phyloP scores from a whole-genome alignment of 1,140 invertebrate genomes.

The Diachasma alloeum region DNA sequence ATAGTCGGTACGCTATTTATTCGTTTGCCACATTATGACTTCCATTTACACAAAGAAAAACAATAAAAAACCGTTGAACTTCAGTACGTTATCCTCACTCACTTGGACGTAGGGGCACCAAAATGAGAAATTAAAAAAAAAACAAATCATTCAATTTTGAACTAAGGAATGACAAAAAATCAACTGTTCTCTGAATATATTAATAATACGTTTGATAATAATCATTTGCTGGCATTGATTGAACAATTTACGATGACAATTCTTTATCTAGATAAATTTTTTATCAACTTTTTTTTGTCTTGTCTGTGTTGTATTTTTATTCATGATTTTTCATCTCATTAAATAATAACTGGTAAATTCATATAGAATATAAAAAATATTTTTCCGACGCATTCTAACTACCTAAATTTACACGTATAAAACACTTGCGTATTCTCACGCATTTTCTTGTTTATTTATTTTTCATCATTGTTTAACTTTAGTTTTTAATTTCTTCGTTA shows the following conservation, averaged over 20 bases:
- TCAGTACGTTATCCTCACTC: background rate
- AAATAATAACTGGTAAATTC: constrained; percentile 50
- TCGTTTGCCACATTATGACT: background rate
- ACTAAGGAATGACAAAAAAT: background rate
- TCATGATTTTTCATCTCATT: constrained; percentile 1
- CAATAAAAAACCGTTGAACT: background rate
- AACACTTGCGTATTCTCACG: constrained; percentile 34
- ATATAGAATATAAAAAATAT: constrained; percentile 56
- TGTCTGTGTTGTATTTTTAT: constrained; percentile 9
- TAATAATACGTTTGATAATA: constrained; percentile 12
- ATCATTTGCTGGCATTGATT: background rate
- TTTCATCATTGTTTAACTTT: background rate
- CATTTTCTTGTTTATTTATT: background rate
- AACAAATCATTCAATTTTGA: background rate
- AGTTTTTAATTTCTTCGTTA: constrained; percentile 2
- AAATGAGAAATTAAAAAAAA: background rate
- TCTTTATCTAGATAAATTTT: background rate
- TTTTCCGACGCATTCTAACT: constrained; percentile 32
- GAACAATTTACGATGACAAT: background rate
- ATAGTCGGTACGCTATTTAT: constrained; percentile 3
- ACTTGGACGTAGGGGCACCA: constrained; percentile 8
- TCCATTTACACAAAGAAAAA: background rate
- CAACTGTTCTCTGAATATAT: background rate
- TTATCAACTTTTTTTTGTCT: constrained; percentile 21
- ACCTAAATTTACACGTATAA: constrained; percentile 35